phyloP scores from a whole-genome alignment of 2,888 invertebrate species.

The Stenotaenia linearis region DNA sequence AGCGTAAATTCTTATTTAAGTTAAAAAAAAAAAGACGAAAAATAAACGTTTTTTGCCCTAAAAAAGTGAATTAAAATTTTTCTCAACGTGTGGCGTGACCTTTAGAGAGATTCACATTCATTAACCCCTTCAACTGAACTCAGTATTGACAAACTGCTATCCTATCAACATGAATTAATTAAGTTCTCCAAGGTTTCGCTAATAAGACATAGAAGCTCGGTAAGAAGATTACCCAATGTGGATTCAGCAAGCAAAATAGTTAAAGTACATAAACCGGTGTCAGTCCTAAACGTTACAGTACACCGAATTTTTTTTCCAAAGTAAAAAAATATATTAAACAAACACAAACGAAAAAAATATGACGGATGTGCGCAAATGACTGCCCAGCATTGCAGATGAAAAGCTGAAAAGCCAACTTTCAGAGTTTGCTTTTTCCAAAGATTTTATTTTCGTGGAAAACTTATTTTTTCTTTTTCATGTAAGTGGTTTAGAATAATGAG shows the following conservation, averaged over 20 bases:
- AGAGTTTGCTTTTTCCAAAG: not conserved
- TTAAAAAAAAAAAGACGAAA: not conserved
- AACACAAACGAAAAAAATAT: not conserved
- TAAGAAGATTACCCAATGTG: not conserved
- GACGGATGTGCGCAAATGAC: not conserved
- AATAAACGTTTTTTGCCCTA: not conserved
- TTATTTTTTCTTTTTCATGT: not conserved
- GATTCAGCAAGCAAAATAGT: not conserved
- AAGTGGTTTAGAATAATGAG: no score
- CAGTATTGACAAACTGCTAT: not conserved
- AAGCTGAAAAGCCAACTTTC: constrained; percentile 24
- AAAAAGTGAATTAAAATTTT: no score
- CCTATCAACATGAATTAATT: not conserved
- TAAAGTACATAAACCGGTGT: not conserved
- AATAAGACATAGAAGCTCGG: no score
- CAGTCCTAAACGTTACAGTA: not conserved
- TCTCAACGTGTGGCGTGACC: no score
- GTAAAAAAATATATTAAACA: not conserved
- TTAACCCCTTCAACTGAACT: no score
- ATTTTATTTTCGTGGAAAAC: not conserved
- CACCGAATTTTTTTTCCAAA: not conserved
- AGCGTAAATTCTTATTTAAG: no score
- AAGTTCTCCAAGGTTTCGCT: not conserved
- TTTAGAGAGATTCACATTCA: no score
- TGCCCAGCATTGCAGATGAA: not conserved